phyloP scores from a whole-genome alignment of 2,888 invertebrate genomes.

The Chelonus formosanus region DNA sequence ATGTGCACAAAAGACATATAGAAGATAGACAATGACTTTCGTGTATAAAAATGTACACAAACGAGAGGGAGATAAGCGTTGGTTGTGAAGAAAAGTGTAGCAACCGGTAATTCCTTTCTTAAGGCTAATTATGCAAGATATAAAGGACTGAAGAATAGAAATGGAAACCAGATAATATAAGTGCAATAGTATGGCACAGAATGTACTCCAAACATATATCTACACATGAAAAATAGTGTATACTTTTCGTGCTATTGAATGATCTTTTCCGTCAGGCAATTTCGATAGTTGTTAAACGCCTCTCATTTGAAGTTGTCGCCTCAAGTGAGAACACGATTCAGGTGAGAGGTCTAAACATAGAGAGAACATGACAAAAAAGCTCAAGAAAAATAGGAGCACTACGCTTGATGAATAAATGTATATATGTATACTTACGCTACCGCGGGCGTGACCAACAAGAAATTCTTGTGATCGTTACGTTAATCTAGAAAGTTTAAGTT shows the following conservation, averaged over 20 bases:
- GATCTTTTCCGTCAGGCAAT: no score
- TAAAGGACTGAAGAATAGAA: constrained; percentile 26
- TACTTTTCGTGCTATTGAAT: background rate
- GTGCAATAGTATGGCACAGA: no score
- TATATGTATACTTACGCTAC: constrained; percentile 21
- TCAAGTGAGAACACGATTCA: constrained; percentile 7
- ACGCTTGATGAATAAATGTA: constrained; percentile 22
- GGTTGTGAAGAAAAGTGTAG: constrained; percentile 32
- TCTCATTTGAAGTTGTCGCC: constrained; percentile 1
- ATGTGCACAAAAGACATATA: background rate
- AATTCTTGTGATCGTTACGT: constrained; percentile 44
- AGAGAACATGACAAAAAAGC: constrained; percentile 26
- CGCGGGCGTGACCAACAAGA: constrained; percentile 40
- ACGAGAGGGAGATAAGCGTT: constrained; percentile 16
- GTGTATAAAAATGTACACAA: constrained; percentile 8
- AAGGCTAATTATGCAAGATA: constrained; percentile 41
- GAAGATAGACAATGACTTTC: constrained; percentile 12
- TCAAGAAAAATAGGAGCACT: constrained; percentile 18
- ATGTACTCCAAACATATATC: background rate
- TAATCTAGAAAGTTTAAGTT: constrained; percentile 44
- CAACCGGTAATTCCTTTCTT: constrained; percentile 43
- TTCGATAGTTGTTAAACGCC: no score
- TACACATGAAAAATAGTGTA: background rate
- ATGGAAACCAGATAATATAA: constrained; percentile 12
- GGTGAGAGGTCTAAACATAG: constrained; percentile 31